These are phyloP conservation scores for Clamator glandarius DNA, from an alignment of 2,797 vertebrate genomes.

Conservation along the genomic window DNA sequence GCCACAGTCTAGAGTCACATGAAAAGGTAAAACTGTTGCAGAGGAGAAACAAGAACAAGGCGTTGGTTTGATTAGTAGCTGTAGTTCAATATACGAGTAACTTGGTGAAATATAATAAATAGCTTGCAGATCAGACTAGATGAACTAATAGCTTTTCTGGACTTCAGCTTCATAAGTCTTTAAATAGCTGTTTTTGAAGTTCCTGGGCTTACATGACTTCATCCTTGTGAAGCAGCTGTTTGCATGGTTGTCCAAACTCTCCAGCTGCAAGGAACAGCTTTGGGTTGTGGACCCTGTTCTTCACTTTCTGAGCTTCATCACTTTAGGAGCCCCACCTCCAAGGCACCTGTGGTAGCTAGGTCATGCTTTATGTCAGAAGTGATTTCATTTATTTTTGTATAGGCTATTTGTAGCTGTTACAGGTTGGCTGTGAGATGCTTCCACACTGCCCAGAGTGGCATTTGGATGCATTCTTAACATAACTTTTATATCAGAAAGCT, in stretches of 20 bases:
- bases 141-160: neutral
- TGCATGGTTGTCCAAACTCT: neutral
- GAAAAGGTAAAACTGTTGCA: neutral
- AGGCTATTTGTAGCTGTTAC: neutral
- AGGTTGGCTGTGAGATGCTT: neutral
- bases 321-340: neutral
- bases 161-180: neutral
- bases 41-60: neutral
- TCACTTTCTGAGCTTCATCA: neutral
- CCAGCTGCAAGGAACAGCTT: neutral
- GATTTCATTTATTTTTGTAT: neutral
- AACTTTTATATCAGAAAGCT: neutral
- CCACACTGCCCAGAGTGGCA: neutral
- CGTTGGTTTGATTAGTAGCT: neutral
- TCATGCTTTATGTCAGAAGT: neutral
- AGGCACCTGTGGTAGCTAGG: neutral
- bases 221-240: neutral
- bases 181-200: accelerated
- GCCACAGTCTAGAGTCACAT: accelerated
- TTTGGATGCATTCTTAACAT: neutral
- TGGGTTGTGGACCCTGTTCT: neutral
- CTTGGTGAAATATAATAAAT: neutral
- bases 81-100: neutral
- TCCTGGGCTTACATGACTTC: neutral
- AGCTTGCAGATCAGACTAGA: neutral